Evolutionary conservation across 2,113 vertebrate species (phyloP).

Genomic region (Trochalopteron elliotii): DNA sequence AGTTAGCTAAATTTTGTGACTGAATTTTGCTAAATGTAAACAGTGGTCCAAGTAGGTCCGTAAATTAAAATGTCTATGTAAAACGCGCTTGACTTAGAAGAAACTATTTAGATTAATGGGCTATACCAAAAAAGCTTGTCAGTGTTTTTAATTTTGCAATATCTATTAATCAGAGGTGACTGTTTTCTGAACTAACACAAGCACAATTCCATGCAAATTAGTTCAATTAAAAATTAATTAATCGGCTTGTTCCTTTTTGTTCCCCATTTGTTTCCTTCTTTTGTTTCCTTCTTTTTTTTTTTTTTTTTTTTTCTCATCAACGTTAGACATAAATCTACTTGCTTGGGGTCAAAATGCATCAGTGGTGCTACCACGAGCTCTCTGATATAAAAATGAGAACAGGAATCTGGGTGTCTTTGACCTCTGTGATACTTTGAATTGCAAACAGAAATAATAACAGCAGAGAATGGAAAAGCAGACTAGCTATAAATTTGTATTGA

Average conservation of each 20-base stretch:
- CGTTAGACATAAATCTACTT: background rate
- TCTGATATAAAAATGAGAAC: background rate
- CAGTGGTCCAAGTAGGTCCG: background rate
- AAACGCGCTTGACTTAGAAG: background rate
- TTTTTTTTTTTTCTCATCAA: background rate
- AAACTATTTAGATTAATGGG: slow-evolving; percentile 3
- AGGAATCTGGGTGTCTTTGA: accelerated
- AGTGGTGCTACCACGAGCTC: background rate
- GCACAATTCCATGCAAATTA: background rate
- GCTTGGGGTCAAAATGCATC: background rate
- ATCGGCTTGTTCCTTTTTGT: background rate
- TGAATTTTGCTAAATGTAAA: background rate
- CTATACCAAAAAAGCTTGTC: background rate
- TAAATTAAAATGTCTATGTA: background rate
- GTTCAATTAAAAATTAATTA: slow-evolving; percentile 18
- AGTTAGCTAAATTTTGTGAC: background rate
- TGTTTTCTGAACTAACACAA: slow-evolving; percentile 1
- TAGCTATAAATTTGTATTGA: background rate
- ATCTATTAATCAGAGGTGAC: slow-evolving; percentile 41
- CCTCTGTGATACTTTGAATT: background rate
- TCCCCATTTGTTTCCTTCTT: accelerated
- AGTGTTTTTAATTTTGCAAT: background rate
- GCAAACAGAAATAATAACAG: background rate
- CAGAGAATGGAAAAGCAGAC: background rate
- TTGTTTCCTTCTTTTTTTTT: too few relatives aligned